A percentile compares a stretch with the other conserved stretches of the same genome.
phyloP scores from a whole-genome alignment of 1,140 invertebrate species.

The Drosophila orosa region DNA sequence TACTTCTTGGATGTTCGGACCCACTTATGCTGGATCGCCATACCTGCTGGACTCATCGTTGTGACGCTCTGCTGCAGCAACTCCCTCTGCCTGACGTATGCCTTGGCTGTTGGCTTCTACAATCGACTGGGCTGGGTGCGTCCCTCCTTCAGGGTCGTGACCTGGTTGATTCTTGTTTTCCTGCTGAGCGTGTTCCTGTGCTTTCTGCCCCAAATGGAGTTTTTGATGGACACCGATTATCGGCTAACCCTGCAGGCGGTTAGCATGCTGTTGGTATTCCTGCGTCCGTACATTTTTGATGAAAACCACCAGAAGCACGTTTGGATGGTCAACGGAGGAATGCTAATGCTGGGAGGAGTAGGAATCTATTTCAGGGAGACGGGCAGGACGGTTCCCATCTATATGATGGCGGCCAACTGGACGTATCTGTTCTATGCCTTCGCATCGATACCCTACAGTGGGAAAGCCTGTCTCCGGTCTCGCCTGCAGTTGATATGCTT shows the following conservation, averaged over 20 bases:
- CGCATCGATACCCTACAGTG: constrained; percentile 61
- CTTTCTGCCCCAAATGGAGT: constrained; percentile 89
- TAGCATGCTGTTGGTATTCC: constrained; percentile 53
- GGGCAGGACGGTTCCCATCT: constrained; percentile 76
- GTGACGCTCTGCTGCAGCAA: constrained; percentile 29
- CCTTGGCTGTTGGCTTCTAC: constrained; percentile 24
- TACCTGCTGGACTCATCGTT: constrained; percentile 64
- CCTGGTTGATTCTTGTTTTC: constrained; percentile 42
- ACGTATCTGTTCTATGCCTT: constrained; percentile 53
- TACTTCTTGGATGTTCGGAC: neutral
- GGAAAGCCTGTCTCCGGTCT: constrained; percentile 80
- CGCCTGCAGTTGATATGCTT: constrained; percentile 85
- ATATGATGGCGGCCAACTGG: constrained; percentile 85
- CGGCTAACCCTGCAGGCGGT: constrained; percentile 84
- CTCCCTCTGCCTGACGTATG: constrained; percentile 42
- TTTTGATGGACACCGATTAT: constrained; percentile 75
- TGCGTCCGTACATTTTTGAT: constrained; percentile 49
- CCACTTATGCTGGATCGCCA: constrained; percentile 43
- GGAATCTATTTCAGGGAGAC: constrained; percentile 36
- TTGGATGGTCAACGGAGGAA: constrained; percentile 41
- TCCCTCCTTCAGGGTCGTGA: constrained; percentile 27
- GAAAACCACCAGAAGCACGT: constrained; percentile 32
- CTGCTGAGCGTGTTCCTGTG: constrained; percentile 78
- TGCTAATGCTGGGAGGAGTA: constrained; percentile 33
- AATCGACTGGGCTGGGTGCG: constrained; percentile 31